A percentile compares a stretch with the other conserved stretches of the same genome.
Evolutionary conservation across 2,113 vertebrate species (phyloP).

Genomic region (Alosa alosa): DNA sequence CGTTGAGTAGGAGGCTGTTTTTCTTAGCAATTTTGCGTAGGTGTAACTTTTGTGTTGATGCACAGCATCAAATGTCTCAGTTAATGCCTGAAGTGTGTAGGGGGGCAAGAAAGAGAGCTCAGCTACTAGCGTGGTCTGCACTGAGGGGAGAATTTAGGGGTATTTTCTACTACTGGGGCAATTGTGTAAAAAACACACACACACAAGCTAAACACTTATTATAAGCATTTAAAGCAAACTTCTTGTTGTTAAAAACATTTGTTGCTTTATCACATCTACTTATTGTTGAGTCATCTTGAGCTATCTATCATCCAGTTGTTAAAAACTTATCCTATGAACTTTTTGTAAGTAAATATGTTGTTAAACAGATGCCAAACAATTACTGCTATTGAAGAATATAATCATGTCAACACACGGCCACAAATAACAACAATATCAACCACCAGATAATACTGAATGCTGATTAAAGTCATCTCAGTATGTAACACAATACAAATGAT

Average conservation of each 20-base stretch:
- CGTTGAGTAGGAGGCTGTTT: constrained; percentile 67
- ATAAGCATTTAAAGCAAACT: not conserved
- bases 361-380: not conserved
- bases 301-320: not conserved
- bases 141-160: not conserved
- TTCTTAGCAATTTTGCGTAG: constrained; percentile 68
- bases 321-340: not conserved
- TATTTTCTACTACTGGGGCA: not conserved
- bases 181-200: not conserved
- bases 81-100: constrained; percentile 37
- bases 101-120: not conserved
- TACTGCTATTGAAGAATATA: not conserved
- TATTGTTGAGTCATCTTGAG: not conserved
- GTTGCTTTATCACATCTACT: not conserved
- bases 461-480: not conserved
- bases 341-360: not conserved
- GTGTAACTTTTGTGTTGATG: constrained; percentile 65
- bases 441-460: not conserved
- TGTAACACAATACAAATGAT: not conserved
- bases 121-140: not conserved
- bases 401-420: not conserved
- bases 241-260: not conserved
- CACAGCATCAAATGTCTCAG: constrained; percentile 63
- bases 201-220: not conserved
- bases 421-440: not conserved